Percentiles rank a stretch among this genome's conserved stretches.
Evolutionary conservation across 2,797 vertebrate genomes (phyloP).

Genomic region (Eupleurogrammus muticus): DNA sequence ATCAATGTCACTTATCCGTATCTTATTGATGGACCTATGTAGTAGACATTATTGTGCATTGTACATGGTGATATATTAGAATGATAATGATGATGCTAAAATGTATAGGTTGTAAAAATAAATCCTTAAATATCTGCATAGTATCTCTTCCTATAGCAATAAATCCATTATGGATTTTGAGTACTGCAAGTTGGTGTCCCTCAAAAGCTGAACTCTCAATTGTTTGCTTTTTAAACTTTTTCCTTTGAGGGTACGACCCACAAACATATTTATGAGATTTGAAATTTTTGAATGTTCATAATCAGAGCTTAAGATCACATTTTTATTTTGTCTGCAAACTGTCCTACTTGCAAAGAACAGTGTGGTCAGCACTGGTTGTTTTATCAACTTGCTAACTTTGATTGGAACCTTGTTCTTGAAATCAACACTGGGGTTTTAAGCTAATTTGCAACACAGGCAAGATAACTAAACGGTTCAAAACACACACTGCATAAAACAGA

Average conservation of each 20-base stretch:
- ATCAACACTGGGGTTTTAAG: no score
- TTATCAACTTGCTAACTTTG: conserved; percentile 2
- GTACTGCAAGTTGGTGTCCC: background rate
- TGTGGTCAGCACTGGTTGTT: background rate
- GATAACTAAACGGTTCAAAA: no score
- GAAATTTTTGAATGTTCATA: no score
- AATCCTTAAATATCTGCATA: background rate
- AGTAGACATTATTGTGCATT: no score
- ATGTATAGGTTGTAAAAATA: background rate
- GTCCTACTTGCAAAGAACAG: background rate
- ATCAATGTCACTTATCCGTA: background rate
- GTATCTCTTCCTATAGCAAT: background rate
- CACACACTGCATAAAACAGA: no score
- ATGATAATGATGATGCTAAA: background rate
- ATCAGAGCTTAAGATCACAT: background rate
- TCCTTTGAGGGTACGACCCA: background rate
- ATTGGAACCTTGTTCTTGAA: no score
- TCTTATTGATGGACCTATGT: conserved; percentile 1
- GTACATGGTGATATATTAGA: background rate
- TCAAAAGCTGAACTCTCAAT: background rate
- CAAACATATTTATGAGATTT: background rate
- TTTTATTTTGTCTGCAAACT: background rate
- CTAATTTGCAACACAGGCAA: no score
- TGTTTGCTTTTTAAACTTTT: background rate
- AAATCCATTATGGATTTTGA: background rate